Base-by-base conservation (phyloP, 2,888 invertebrate species). In the Graphium colonna region DNA sequence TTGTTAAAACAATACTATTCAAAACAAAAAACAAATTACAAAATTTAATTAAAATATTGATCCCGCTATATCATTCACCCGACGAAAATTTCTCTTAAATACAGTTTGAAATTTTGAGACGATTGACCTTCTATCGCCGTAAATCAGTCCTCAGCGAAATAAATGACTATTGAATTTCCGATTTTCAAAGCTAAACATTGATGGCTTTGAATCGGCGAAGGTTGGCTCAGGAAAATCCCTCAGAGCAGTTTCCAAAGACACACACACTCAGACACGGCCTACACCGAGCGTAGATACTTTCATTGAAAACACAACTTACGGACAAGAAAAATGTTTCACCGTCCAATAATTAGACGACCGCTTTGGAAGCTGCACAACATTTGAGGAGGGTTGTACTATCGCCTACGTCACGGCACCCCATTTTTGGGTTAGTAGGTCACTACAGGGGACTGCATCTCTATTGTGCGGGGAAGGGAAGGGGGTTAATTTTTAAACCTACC, bases 361-460 rank as follows among this genome's bases (percentile, higher is more conserved):
- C 48, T 54, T 46, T 39, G 40, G 39, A 41, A 26, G 47, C 52
- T 51, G 59, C 64, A 62, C 60, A 69, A 73, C 68, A 53, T 74
- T 60, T 63, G 71, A 41, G 67, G 63, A 61, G 61, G 68, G 67
- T 58, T 83, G 83, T 87, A 84, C 77, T 56, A 60, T 43, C 68
- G 73, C 71, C 80, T 82, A 88, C 88, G 88, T 88, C 88, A 88
- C 80, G 70, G 62, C 67, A 70, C 62, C 65, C 73, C 73, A 73
- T 86, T 85, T n/a, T 84, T 84, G 78, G 87, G 87, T 88, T 71
- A 88, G 77, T 86, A 79, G 88, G 87, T 87, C 87, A 83, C 72
- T 66, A 71, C 74, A 75, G 82, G 82, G 79, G 82, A 76, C 75
- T 82, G 84, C 82, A 83, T 75, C 71, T 71, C 69, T 63, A 65